These are phyloP conservation scores for Stercorarius parasiticus DNA, from an alignment of 2,113 vertebrate species.

Conservation along the genomic window DNA sequence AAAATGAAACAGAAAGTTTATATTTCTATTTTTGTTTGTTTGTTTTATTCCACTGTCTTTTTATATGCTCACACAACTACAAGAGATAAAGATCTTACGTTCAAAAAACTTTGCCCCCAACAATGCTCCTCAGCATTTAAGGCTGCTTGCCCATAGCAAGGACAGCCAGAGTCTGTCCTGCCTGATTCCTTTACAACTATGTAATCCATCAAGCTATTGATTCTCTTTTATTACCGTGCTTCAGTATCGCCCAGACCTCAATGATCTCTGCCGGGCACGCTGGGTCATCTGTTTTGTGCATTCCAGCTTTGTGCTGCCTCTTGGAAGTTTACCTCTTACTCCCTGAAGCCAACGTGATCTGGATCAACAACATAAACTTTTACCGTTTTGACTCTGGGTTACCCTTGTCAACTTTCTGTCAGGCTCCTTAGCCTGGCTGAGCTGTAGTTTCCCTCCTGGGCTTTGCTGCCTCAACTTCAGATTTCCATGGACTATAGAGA, in stretches of 20 bases:
- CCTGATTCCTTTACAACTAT: not conserved
- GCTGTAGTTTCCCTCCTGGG: not conserved
- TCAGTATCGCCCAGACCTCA: not conserved
- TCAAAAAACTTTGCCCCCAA: not conserved
- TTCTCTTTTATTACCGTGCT: not conserved
- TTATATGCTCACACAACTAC: not conserved
- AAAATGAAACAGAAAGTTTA: not conserved
- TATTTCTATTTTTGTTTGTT: not conserved
- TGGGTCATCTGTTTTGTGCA: not conserved
- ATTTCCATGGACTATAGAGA: not conserved
- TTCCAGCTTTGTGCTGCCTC: not conserved
- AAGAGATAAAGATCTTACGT: not conserved
- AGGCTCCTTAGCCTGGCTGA: not conserved
- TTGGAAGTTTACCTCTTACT: not conserved
- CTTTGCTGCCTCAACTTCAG: not conserved
- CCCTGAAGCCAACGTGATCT: not conserved
- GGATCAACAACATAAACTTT: not conserved
- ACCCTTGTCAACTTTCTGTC: not conserved
- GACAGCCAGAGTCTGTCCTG: not conserved
- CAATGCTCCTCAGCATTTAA: not conserved
- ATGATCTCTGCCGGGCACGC: not conserved
- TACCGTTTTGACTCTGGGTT: not conserved
- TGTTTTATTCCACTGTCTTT: not conserved
- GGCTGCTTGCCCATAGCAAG: not conserved
- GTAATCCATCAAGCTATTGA: not conserved